Base-by-base conservation (phyloP, 2,888 invertebrate species). In the Nephrotoma appendiculata region DNA sequence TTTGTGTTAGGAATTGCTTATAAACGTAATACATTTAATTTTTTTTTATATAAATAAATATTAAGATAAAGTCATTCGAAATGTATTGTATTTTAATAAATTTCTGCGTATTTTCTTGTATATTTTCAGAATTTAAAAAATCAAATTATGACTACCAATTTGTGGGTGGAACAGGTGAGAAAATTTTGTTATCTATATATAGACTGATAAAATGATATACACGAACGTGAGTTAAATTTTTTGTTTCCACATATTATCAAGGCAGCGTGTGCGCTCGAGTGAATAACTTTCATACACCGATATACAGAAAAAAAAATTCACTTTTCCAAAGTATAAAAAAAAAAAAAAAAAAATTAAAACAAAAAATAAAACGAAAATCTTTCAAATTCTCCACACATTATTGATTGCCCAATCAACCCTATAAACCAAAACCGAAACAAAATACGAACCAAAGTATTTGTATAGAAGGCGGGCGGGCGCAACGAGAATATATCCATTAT, bases 121-220 rank as follows among this genome's bases (percentile, higher is more conserved):
- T 71, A 31, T 71, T 71, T 71, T 7, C 95, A 98, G 98, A 98
- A 97, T 91, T 93, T 97, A 90, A 96, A 96, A 92, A 96, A 96
- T 90, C 96, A 97, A 92, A 96, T 97, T 89, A 96, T 97, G 96
- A 96, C 96, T 52, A 96, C 96, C 48, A 97, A 96, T 90, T 93
- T 97, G 6, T 88, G 87, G 87, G 87, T 87, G 85, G 87, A 95
- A 95, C 86, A 97, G 94, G 95, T 95, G 92, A 93, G 93, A 88
- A 57, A 71, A 9, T 71, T 31, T 71, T 43, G 84, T n/a, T 43
- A 86, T 42, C 19, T 88, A 15, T 86, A 41, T 44, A 6, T 71
- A 57, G 41, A 43, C 44, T 19, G 3, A 7, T 15, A 1, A 83
- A 83, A 83, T 83, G 41, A 15, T 83, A 15, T 71, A 15, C 9